Evolutionary conservation across 2,888 invertebrate species (phyloP).

Genomic region (Venustoraphidia nigricollis): DNA sequence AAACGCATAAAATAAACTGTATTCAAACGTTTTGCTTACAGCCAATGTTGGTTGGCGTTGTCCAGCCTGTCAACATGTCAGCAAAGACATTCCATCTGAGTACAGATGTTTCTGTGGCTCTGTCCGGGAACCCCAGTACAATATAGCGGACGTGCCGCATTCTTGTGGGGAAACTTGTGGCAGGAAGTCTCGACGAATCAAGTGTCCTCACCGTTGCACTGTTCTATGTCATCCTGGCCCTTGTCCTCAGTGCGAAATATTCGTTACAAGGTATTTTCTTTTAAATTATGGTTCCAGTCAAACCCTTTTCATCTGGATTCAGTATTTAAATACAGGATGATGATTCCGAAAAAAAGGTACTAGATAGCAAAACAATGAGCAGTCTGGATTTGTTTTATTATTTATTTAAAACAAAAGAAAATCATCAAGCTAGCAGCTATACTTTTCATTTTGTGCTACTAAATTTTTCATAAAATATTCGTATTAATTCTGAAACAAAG

Average conservation of each 20-base stretch:
- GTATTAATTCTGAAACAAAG: too few species aligned
- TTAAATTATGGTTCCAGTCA: too few species aligned
- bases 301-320: too few species aligned
- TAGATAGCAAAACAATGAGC: too few species aligned
- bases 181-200: slow-evolving; percentile 31
- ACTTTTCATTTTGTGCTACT: too few species aligned
- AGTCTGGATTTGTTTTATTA: too few species aligned
- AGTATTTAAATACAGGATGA: too few species aligned
- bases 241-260: slow-evolving; percentile 77
- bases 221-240: slow-evolving; percentile 88
- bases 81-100: slow-evolving; percentile 53
- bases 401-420: too few species aligned
- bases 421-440: too few species aligned
- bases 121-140: slow-evolving; percentile 54
- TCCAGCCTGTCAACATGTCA: slow-evolving; percentile 85
- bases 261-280: slow-evolving; percentile 38
- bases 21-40: too few species aligned
- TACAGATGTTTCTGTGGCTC: slow-evolving; percentile 89
- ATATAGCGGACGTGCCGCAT: slow-evolving; percentile 69
- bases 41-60: slow-evolving; percentile 79
- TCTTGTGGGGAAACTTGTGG: slow-evolving; percentile 81
- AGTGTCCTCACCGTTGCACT: slow-evolving; percentile 53
- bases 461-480: too few species aligned
- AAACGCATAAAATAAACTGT: slow-evolving; percentile 7
- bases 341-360: too few species aligned